Evolutionary conservation across 1,140 invertebrate species (phyloP).

Genomic region (Vanessa atalanta): DNA sequence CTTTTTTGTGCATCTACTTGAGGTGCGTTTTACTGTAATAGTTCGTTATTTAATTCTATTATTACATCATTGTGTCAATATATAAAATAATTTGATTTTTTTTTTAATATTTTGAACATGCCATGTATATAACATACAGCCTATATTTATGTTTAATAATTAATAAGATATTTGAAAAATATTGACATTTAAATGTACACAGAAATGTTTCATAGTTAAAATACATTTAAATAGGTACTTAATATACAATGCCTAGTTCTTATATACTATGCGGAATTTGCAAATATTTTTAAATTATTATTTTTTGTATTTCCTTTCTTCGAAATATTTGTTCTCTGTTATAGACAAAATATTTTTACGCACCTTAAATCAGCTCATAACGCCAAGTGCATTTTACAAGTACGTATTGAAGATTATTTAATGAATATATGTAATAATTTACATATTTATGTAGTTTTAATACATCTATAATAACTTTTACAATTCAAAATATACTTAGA

Average conservation of each 20-base stretch:
- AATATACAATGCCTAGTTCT: background rate
- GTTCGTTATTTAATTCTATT: too few species aligned
- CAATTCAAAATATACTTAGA: background rate
- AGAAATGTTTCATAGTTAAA: too few species aligned
- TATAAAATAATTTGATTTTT: too few species aligned
- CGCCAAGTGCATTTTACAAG: conserved; percentile 24
- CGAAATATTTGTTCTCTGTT: conserved; percentile 4
- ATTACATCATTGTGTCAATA: too few species aligned
- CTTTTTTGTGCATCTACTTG: too few species aligned
- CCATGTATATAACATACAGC: too few species aligned
- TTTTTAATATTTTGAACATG: too few species aligned
- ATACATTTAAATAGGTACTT: background rate
- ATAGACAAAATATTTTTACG: conserved; percentile 24
- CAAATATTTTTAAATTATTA: background rate
- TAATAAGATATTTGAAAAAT: too few species aligned
- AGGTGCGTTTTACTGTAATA: too few species aligned
- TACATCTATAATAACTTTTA: conserved; percentile 1
- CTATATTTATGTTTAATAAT: too few species aligned
- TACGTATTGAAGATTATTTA: conserved; percentile 16
- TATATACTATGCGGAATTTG: background rate
- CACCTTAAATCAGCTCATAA: conserved; percentile 31
- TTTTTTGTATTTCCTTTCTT: conserved; percentile 2
- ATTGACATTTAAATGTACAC: too few species aligned
- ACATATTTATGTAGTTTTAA: background rate
- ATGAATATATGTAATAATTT: background rate